Evolutionary conservation across 2,113 vertebrate genomes (phyloP).

Genomic region (Nicator chloris): DNA sequence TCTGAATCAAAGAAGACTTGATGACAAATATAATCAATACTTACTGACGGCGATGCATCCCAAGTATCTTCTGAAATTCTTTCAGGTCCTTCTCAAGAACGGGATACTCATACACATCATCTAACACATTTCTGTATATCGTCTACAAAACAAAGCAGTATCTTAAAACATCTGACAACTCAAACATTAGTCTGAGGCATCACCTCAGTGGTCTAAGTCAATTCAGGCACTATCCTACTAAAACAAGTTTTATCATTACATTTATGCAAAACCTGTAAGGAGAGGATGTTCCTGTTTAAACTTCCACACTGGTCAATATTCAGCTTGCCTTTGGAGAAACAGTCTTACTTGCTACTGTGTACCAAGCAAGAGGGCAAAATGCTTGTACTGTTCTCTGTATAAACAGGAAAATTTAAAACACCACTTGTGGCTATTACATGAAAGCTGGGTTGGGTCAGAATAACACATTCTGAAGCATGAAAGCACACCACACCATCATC

Average conservation of each 20-base stretch:
- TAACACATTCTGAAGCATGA: neutral
- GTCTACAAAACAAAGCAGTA: conserved; percentile 74
- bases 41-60: conserved; percentile 92
- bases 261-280: neutral
- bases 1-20: neutral
- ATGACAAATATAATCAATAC: conserved; percentile 50
- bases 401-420: neutral
- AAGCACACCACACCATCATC: neutral
- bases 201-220: neutral
- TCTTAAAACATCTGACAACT: neutral
- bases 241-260: neutral
- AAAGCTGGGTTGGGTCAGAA: neutral
- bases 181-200: neutral
- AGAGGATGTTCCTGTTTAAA: neutral
- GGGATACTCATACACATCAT: conserved; percentile 93
- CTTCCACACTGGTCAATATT: neutral
- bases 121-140: conserved; percentile 87
- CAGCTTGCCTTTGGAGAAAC: neutral
- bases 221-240: neutral
- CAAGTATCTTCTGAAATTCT: conserved; percentile 90
- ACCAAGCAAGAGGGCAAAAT: neutral
- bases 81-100: conserved; percentile 88
- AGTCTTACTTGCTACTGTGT: neutral
- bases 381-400: neutral
- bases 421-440: neutral